Conservation (phyloP, 2,888 invertebrate genomes). For the Phortica okadai region DNA sequence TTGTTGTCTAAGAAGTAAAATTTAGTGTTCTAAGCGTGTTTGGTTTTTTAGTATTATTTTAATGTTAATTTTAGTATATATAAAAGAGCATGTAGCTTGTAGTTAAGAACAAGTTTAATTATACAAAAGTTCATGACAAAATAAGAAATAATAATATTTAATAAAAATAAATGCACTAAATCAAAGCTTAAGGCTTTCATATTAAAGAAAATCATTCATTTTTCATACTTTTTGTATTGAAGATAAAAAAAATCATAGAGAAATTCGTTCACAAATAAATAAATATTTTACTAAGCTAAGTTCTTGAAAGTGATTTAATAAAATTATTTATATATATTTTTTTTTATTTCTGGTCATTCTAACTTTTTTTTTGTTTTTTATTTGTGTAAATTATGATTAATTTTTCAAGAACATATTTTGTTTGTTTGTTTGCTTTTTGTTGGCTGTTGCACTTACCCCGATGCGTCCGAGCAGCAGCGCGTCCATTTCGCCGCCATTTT, state of each 20-base stretch:
- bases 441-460: slow-evolving; percentile 80
- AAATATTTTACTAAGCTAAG: no score
- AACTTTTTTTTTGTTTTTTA: slow-evolving; percentile 32
- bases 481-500: slow-evolving; percentile 86
- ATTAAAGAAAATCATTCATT: background rate
- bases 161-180: background rate
- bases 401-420: slow-evolving; percentile 31
- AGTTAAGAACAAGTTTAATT: background rate
- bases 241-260: no score
- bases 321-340: slow-evolving; percentile 18
- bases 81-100: background rate
- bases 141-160: background rate
- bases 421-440: slow-evolving; percentile 9
- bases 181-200: background rate
- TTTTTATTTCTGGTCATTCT: slow-evolving; percentile 8
- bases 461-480: slow-evolving; percentile 86
- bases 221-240: slow-evolving; percentile 10
- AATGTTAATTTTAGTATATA: background rate
- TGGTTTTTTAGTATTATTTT: background rate
- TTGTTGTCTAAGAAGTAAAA: no score
- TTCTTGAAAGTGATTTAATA: no score
- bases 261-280: no score
- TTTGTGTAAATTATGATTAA: slow-evolving; percentile 30
- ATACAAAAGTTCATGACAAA: slow-evolving; percentile 20
- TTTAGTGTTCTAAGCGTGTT: background rate